Base-by-base conservation (phyloP, 2,113 vertebrate species). In the Thinocorus orbignyianus region DNA sequence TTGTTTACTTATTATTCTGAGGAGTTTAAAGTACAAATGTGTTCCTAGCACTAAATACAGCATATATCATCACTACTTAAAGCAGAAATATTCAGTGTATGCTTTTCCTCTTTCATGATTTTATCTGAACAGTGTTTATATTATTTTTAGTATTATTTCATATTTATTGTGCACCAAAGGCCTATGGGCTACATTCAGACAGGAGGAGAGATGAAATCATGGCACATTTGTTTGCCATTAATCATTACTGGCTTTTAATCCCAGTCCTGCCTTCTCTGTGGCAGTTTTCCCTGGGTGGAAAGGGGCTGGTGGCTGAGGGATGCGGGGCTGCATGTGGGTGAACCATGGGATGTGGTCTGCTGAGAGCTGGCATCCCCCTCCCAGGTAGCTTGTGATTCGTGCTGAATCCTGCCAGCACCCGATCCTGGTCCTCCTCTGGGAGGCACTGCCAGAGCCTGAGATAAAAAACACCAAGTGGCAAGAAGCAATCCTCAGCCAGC, bases 261-360 rank as follows among this genome's bases (percentile, higher is more conserved):
- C 18, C 0, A 1, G 19, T 61, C 25, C 9, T 25, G 66, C 18
- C 14, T 80, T 77, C 62, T 66, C 58, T 70, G 54, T 51, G 54
- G 4, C 64, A 35, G 13, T 78, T 88, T 81, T 66, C 28, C 13
- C 22, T 66, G 31, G 22, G 7, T 49, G 17, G 51, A 54, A 72
- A 26, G 58, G 33, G 17, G 15, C 51, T 65, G 26, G 31, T 44
- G 15, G 11, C 62, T 58, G 54, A 93, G 57, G 52, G 11, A 28
- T 1, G 1, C 35, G 17, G 19, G 6, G 6, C 24, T 10, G 0
- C 24, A 10, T 24, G 33, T 62, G 17, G 25, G 11, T 33, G 25
- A 78, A 79, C 17, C 5, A 1, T 54, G 55, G 28, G 61, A 26
- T 64, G 8, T 6, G 1, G 11, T 76, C 31, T 62, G 17, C 37